phyloP scores from a whole-genome alignment of 2,113 vertebrate genomes.

The Spheniscus mendiculus region DNA sequence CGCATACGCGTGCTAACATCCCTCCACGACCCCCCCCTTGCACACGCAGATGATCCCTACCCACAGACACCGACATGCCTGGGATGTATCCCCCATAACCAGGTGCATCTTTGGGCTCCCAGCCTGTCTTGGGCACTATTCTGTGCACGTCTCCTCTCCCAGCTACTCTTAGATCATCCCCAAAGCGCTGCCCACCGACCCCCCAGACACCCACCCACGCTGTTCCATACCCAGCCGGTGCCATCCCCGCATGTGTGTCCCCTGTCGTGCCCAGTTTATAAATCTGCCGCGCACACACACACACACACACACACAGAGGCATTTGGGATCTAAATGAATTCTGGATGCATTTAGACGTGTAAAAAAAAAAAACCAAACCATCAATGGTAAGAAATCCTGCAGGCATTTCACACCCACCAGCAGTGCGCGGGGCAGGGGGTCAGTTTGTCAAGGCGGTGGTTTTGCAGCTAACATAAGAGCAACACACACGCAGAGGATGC shows the following conservation, averaged over 20 bases:
- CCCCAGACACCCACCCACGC: not conserved
- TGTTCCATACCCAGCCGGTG: not conserved
- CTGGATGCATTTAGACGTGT: slow-evolving; percentile 20
- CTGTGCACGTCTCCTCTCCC: accelerated
- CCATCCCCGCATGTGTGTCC: not conserved
- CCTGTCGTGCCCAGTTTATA: not conserved
- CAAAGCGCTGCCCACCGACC: not conserved
- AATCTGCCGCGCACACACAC: not conserved
- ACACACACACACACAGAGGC: not conserved
- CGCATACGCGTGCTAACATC: accelerated
- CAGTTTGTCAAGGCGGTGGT: not conserved
- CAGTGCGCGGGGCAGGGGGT: not conserved
- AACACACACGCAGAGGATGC: not conserved
- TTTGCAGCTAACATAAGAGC: not conserved
- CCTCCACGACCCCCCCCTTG: accelerated
- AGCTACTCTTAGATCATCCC: not conserved
- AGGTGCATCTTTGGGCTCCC: accelerated
- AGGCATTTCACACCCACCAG: slow-evolving; percentile 10
- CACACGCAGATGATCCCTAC: accelerated
- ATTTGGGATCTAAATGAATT: not conserved
- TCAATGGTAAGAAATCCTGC: not conserved
- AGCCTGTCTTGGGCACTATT: accelerated
- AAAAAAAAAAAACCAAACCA: not conserved
- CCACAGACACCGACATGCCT: accelerated
- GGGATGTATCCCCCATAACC: accelerated